Evolutionary conservation across 2,888 invertebrate species (phyloP).

Genomic region (Dolomedes plantarius): DNA sequence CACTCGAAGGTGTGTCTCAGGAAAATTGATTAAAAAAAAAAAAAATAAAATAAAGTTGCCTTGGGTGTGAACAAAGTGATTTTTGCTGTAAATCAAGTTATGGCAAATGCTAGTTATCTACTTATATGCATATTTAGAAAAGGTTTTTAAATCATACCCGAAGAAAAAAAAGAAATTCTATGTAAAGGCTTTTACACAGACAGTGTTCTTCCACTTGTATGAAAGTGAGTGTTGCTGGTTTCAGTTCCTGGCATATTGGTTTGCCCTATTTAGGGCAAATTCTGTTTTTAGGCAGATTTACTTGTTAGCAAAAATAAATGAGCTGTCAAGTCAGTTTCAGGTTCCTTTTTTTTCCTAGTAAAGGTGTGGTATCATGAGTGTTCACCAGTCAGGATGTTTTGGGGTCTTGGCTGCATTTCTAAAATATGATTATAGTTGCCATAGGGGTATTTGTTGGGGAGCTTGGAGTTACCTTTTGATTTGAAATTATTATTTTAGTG

Average conservation of each 20-base stretch:
- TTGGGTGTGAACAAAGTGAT: conserved; percentile 57
- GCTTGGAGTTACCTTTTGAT: conserved; percentile 10
- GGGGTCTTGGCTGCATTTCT: conserved; percentile 56
- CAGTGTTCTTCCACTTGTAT: conserved; percentile 32
- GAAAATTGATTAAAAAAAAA: conserved; percentile 31
- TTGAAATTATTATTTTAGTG: background rate
- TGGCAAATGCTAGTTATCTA: conserved; percentile 30
- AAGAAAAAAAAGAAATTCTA: conserved; percentile 14
- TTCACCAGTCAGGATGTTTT: conserved; percentile 48
- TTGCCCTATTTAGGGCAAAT: conserved; percentile 37
- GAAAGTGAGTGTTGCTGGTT: conserved; percentile 55
- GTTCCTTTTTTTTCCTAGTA: conserved; percentile 63
- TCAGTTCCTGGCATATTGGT: conserved; percentile 63
- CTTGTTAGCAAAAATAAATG: conserved; percentile 35
- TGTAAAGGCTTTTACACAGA: conserved; percentile 43
- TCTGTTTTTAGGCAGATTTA: conserved; percentile 40
- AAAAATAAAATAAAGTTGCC: conserved; percentile 38
- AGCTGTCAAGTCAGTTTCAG: conserved; percentile 64
- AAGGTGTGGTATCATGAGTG: conserved; percentile 43
- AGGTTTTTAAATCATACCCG: conserved; percentile 39
- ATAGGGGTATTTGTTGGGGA: conserved; percentile 30
- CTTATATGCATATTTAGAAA: background rate
- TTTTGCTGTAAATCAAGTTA: conserved; percentile 31
- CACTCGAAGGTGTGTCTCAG: conserved; percentile 53
- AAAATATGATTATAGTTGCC: conserved; percentile 63